phyloP scores from a whole-genome alignment of 2,113 vertebrate genomes.

The Octodon degus region DNA sequence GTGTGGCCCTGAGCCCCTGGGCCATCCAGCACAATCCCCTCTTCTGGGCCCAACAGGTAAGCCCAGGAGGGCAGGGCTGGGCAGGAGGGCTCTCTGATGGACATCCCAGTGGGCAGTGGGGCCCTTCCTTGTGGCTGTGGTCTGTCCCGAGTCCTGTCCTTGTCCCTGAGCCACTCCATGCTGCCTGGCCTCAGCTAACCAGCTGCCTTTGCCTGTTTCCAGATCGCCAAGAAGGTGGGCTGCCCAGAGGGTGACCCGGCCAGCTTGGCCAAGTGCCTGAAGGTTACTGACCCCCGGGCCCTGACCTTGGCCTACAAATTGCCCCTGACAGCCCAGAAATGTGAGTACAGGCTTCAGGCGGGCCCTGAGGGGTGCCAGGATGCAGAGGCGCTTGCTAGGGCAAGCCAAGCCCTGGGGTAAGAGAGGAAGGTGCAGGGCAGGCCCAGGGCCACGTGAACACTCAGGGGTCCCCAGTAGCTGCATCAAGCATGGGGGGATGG shows the following conservation, averaged over 20 bases:
- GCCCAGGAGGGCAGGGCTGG: rapidly evolving
- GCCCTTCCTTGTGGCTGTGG: rapidly evolving
- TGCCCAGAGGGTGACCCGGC: constrained; percentile 86
- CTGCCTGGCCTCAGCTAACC: not conserved
- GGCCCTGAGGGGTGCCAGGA: rapidly evolving
- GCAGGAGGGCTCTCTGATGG: not conserved
- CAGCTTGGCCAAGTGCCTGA: constrained; percentile 89
- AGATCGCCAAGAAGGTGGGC: constrained; percentile 91
- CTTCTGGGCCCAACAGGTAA: constrained; percentile 88
- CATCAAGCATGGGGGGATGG: no score
- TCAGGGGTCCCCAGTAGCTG: not conserved
- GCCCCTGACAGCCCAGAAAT: constrained; percentile 69
- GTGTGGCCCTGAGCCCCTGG: constrained; percentile 91
- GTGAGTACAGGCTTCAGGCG: constrained; percentile 78
- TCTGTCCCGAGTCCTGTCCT: not conserved
- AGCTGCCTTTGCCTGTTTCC: not conserved
- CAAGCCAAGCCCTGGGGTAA: no score
- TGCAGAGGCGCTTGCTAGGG: rapidly evolving
- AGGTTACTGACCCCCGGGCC: constrained; percentile 83
- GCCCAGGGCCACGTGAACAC: no score
- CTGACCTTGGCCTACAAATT: constrained; percentile 90
- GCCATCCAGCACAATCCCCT: constrained; percentile 91
- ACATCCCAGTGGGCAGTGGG: rapidly evolving
- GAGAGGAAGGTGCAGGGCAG: no score
- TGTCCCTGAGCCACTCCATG: not conserved